Evolutionary conservation across 2,113 vertebrate species (phyloP).

Genomic region (Otocyon megalotis): DNA sequence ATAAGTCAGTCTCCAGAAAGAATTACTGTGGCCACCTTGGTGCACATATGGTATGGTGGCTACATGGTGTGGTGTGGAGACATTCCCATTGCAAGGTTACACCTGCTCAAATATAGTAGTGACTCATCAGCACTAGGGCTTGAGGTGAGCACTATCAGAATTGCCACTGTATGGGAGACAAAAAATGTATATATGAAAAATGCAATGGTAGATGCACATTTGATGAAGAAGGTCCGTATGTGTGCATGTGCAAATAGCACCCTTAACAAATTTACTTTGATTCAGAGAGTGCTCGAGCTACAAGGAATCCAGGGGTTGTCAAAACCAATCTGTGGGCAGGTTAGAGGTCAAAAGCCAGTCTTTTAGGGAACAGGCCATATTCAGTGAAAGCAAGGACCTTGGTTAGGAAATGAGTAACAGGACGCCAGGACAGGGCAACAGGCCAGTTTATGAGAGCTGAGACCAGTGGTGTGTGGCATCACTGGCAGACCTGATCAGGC

Average conservation of each 20-base stretch:
- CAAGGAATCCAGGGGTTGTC: not conserved
- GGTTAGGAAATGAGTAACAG: not conserved
- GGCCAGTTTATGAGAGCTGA: not conserved
- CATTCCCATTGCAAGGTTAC: not conserved
- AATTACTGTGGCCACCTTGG: not conserved
- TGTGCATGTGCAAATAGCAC: fast-evolving
- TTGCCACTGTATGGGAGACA: not conserved
- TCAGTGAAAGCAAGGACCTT: not conserved
- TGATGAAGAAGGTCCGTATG: not conserved
- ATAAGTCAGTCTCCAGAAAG: not conserved
- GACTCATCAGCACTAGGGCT: not conserved
- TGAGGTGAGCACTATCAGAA: not conserved
- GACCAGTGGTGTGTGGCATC: too few species aligned
- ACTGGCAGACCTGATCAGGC: not conserved
- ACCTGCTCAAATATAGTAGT: not conserved
- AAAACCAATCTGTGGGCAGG: not conserved
- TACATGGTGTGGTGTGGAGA: not conserved
- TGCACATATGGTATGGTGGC: fast-evolving
- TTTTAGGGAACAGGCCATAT: not conserved
- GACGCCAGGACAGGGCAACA: not conserved
- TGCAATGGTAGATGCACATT: not conserved
- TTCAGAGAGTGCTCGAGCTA: not conserved
- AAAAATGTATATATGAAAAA: not conserved
- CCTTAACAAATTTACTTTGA: not conserved
- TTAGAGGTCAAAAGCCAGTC: not conserved